Base-by-base conservation (phyloP, 2,797 vertebrate genomes). In the Mastacembelus armatus region DNA sequence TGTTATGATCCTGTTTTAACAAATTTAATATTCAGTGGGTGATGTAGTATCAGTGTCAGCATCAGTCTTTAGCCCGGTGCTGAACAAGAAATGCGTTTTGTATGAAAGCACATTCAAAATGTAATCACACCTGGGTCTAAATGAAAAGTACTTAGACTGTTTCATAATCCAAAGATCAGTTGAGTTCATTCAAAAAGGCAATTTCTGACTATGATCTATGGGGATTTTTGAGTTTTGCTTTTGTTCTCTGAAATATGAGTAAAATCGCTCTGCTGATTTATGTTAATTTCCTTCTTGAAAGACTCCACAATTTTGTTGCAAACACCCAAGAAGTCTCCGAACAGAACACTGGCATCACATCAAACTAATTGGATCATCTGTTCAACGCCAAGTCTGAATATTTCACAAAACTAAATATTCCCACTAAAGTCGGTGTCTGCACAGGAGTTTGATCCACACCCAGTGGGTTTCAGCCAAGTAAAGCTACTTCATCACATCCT, bases 211-310 rank as follows among this genome's bases (percentile, higher is more conserved):
- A 50, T 57, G 15, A 40, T 18, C 21, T 9, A 9, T 29, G n/a
- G n/a, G n/a, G n/a, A n/a, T n/a, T n/a, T n/a, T n/a, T n/a, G n/a
- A n/a, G 19, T 29, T 47, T 39, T 14, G 11, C 22, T 55, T 29
- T 26, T 40, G 18, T 62, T 52, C 44, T 59, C 16, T 58, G n/a
- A 16, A 50, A 12, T 29, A 21, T 18, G 11, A 30, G n/a, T n/a
- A 47, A 22, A 9, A 49, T 61, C 43, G 4, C 52, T 42, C 55
- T 6, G 29, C 72, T 40, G 66, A 51, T 51, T 50, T 39, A 65
- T 64, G 63, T 29, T 54, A 52, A 64, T 67, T 12, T 56, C n/a
- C 29, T 27, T 27, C 38, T 47, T 10, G 19, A 15, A 57, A 26
- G 5, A 14, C 19, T 27, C n/a, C n/a, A n/a, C n/a, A 4, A 36